phyloP scores from a whole-genome alignment of 2,113 vertebrate species.

The Triplophysa rosa region DNA sequence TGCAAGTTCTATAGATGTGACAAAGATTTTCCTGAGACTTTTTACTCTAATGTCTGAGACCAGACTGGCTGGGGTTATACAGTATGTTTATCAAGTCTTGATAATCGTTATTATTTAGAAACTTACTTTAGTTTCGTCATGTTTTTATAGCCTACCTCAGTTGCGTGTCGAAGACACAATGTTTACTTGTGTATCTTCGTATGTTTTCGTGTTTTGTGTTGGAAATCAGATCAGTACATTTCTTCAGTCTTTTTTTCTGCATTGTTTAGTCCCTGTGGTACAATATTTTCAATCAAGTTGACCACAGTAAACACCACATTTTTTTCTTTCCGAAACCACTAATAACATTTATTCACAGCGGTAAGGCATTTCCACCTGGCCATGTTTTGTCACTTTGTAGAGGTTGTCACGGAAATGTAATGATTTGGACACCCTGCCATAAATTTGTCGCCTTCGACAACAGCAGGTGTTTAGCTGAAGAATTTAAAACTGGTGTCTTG shows the following conservation, averaged over 20 bases:
- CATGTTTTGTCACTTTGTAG: neutral
- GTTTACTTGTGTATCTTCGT: neutral
- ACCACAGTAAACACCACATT: slow-evolving; percentile 7
- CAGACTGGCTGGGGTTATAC: too few species aligned
- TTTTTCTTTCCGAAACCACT: slow-evolving; percentile 19
- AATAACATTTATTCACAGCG: slow-evolving; percentile 27
- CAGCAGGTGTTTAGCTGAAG: slow-evolving; percentile 26
- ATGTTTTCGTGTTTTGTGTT: neutral
- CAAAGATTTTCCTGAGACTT: too few species aligned
- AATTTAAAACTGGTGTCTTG: slow-evolving; percentile 27
- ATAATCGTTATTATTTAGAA: too few species aligned
- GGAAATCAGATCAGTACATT: neutral
- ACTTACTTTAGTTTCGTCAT: too few species aligned
- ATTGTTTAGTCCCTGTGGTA: neutral
- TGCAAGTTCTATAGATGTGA: too few species aligned
- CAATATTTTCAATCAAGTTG: slow-evolving; percentile 20
- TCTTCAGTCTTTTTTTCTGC: neutral
- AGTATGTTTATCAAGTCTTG: too few species aligned
- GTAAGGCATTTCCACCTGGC: slow-evolving; percentile 4
- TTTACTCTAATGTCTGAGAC: too few species aligned
- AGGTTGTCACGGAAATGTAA: slow-evolving; percentile 25
- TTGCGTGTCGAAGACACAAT: neutral
- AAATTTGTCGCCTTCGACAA: slow-evolving; percentile 15
- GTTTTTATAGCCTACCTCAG: too few species aligned
- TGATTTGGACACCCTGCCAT: slow-evolving; percentile 1